Percentiles rank a stretch among this genome's conserved stretches.
These are phyloP conservation scores for Diadegma fenestrale DNA, from an alignment of 2,888 invertebrate species.

Conservation along the genomic window DNA sequence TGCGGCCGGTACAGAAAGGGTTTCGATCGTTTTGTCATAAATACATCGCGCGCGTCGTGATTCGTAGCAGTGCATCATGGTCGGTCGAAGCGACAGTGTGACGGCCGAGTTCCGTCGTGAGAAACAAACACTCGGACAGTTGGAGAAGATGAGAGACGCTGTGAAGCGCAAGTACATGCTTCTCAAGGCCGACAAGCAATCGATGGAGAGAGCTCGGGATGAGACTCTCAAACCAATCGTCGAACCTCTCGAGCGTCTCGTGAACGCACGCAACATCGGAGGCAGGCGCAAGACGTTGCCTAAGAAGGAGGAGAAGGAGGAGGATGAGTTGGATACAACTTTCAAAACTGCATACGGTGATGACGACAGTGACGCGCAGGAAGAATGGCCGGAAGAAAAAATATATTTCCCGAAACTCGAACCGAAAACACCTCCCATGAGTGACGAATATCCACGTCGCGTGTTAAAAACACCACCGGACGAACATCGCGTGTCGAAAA, in stretches of 20 bases:
- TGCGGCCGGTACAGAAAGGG: too few relatives aligned
- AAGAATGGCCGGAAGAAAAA: conserved; percentile 18
- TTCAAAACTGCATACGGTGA: conserved; percentile 37
- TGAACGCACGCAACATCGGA: conserved; percentile 15
- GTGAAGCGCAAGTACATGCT: too few relatives aligned
- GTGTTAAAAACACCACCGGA: too few relatives aligned
- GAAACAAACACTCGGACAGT: too few relatives aligned
- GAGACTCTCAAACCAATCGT: conserved; percentile 34
- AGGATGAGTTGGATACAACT: conserved; percentile 4
- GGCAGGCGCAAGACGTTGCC: background rate
- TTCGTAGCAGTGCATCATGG: too few relatives aligned
- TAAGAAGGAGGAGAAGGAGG: conserved; percentile 2
- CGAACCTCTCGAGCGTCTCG: conserved; percentile 25
- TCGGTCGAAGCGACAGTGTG: too few relatives aligned
- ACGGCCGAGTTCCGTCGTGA: too few relatives aligned
- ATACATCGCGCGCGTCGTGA: too few relatives aligned
- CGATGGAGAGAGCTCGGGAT: conserved; percentile 20
- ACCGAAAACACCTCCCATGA: background rate
- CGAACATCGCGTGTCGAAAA: too few relatives aligned
- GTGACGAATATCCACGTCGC: background rate
- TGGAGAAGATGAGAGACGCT: too few relatives aligned
- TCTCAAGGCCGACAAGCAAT: conserved; percentile 29
- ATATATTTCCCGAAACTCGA: background rate
- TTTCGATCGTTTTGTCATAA: too few relatives aligned
- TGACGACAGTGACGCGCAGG: background rate